A percentile compares a stretch with the other conserved stretches of the same genome.
These are phyloP conservation scores for Geococcyx californianus DNA, from an alignment of 2,113 vertebrate genomes.

Conservation along the genomic window DNA sequence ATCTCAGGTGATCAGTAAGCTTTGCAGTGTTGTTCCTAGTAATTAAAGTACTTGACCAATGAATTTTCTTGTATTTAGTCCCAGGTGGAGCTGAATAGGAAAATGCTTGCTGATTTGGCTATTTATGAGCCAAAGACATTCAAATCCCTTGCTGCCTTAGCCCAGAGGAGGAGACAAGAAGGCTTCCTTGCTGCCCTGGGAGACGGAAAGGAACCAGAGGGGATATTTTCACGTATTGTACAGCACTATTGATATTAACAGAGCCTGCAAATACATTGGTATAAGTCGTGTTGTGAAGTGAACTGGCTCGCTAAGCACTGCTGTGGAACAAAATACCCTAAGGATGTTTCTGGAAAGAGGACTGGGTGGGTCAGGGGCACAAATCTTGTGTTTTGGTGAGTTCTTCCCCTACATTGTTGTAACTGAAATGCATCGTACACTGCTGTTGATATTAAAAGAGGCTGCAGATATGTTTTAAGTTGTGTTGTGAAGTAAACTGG, in stretches of 20 bases:
- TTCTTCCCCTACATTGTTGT: background rate
- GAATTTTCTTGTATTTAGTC: slow-evolving; percentile 63
- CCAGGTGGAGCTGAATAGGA: slow-evolving; percentile 91
- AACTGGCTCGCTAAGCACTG: fast-evolving
- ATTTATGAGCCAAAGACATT: slow-evolving; percentile 93
- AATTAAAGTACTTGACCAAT: background rate
- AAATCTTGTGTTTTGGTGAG: fast-evolving
- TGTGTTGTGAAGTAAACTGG: no score
- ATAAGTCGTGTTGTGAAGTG: fast-evolving
- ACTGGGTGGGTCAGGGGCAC: fast-evolving
- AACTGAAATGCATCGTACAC: slow-evolving; percentile 70
- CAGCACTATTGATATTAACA: slow-evolving; percentile 66
- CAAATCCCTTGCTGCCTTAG: slow-evolving; percentile 85
- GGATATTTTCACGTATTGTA: slow-evolving; percentile 88
- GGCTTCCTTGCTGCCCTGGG: slow-evolving; percentile 87
- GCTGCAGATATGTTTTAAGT: no score
- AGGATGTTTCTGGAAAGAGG: background rate
- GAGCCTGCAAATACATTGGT: fast-evolving
- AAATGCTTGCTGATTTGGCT: slow-evolving; percentile 85
- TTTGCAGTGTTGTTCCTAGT: background rate
- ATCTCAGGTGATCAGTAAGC: background rate
- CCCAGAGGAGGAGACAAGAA: slow-evolving; percentile 85
- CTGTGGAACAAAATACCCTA: background rate
- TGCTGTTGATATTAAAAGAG: no score
- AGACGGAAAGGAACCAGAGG: slow-evolving; percentile 86